These are phyloP conservation scores for Corythornis vintsioides DNA, from an alignment of 2,113 vertebrate species.

Conservation along the genomic window DNA sequence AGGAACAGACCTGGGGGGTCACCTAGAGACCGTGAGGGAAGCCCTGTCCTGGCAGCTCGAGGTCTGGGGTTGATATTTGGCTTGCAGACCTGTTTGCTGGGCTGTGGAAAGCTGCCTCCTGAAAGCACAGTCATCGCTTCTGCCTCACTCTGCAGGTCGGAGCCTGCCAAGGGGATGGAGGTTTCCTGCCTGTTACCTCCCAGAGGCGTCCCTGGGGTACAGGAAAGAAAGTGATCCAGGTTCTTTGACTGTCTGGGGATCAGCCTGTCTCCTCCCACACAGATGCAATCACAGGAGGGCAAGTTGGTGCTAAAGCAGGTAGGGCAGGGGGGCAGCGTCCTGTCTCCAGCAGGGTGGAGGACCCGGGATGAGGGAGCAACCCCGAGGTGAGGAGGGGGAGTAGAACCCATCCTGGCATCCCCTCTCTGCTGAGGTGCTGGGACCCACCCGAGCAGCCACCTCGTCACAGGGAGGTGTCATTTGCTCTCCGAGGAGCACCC, in stretches of 20 bases:
- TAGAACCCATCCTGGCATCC: not conserved
- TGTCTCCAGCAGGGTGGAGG: not conserved
- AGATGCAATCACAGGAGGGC: not conserved
- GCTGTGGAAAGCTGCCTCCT: not conserved
- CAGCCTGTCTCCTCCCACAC: not conserved
- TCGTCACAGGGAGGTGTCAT: not conserved
- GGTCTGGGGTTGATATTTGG: not conserved
- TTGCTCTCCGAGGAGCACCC: not conserved
- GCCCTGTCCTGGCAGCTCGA: not conserved
- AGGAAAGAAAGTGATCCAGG: not conserved
- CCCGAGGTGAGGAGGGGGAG: not conserved
- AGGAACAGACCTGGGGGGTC: not conserved
- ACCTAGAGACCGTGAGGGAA: accelerated
- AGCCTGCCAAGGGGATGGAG: not conserved
- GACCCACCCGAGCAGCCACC: not conserved
- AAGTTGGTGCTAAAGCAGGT: not conserved
- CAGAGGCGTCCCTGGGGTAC: not conserved
- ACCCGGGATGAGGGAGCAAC: not conserved
- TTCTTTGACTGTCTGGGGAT: not conserved
- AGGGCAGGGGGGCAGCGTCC: not conserved
- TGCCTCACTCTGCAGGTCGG: not conserved
- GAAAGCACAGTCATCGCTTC: not conserved
- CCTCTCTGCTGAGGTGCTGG: not conserved
- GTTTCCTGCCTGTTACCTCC: not conserved
- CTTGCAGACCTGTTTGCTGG: not conserved